Percentiles rank a stretch among this genome's conserved stretches.
Conservation (phyloP, 2,113 vertebrate genomes). For the Herpetotheres cachinnans region DNA sequence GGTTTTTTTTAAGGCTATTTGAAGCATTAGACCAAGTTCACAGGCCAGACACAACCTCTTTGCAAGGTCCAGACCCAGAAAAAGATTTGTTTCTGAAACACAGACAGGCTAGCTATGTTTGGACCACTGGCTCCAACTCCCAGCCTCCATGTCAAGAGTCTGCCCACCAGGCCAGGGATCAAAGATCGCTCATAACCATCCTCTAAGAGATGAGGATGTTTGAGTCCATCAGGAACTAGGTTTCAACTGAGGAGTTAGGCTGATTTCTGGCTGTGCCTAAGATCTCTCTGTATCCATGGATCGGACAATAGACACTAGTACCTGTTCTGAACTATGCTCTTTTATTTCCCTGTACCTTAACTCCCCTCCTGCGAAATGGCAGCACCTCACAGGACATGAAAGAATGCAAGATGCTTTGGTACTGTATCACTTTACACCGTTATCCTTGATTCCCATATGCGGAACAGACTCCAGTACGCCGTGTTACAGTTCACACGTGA, state of each 20-base stretch:
- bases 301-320: rapidly evolving
- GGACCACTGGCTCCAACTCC: not conserved
- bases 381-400: not conserved
- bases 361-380: not conserved
- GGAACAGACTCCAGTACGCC: not conserved
- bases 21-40: not conserved
- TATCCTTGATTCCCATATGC: not conserved
- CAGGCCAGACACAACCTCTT: not conserved
- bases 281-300: not conserved
- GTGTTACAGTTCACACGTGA: rapidly evolving
- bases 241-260: not conserved
- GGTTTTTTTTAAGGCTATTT: not conserved
- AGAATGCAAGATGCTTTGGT: not conserved
- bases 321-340: not conserved
- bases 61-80: not conserved
- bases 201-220: not conserved
- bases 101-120: not conserved
- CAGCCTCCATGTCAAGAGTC: not conserved
- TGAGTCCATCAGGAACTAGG: not conserved
- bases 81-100: not conserved
- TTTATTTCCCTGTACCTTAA: not conserved
- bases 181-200: not conserved
- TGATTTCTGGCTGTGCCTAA: not conserved
- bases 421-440: not conserved
- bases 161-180: not conserved